A percentile compares a stretch with the other conserved stretches of the same genome.
Conservation (phyloP, 1,140 invertebrate genomes). For the Caligus rogercresseyi region DNA sequence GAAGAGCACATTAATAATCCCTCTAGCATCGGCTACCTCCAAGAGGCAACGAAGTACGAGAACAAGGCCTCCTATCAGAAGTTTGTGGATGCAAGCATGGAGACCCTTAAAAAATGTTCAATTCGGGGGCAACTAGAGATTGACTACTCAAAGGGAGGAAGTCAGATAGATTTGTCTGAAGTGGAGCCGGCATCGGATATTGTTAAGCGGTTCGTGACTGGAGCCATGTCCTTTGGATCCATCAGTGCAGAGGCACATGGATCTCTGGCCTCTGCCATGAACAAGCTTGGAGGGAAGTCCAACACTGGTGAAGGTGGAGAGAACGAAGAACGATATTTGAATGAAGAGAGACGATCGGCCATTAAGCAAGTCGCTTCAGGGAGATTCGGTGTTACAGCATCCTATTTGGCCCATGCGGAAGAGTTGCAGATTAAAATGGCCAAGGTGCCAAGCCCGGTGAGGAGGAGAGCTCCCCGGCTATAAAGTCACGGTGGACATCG, state of each 20-base stretch:
- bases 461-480: slow-evolving; percentile 77
- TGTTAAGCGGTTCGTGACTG: slow-evolving; percentile 68
- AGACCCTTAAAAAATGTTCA: slow-evolving; percentile 69
- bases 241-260: slow-evolving; percentile 85
- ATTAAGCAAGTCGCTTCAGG: slow-evolving; percentile 79
- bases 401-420: slow-evolving; percentile 88
- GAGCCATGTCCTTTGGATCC: slow-evolving; percentile 85
- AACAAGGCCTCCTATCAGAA: slow-evolving; percentile 64
- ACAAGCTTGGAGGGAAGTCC: slow-evolving; percentile 80
- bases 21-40: slow-evolving; percentile 67
- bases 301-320: slow-evolving; percentile 91
- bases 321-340: slow-evolving; percentile 65
- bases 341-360: slow-evolving; percentile 54
- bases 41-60: slow-evolving; percentile 68
- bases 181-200: slow-evolving; percentile 64
- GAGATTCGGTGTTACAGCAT: slow-evolving; percentile 90
- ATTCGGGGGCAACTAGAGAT: slow-evolving; percentile 80
- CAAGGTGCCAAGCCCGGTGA: slow-evolving; percentile 92
- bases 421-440: slow-evolving; percentile 97
- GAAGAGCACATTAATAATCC: slow-evolving; percentile 98
- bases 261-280: slow-evolving; percentile 92
- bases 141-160: slow-evolving; percentile 45
- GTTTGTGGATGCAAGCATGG: slow-evolving; percentile 67
- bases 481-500: slow-evolving; percentile 58
- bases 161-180: slow-evolving; percentile 73